Evolutionary conservation across 2,797 vertebrate species (phyloP).

Genomic region (Tarsius wallacei): DNA sequence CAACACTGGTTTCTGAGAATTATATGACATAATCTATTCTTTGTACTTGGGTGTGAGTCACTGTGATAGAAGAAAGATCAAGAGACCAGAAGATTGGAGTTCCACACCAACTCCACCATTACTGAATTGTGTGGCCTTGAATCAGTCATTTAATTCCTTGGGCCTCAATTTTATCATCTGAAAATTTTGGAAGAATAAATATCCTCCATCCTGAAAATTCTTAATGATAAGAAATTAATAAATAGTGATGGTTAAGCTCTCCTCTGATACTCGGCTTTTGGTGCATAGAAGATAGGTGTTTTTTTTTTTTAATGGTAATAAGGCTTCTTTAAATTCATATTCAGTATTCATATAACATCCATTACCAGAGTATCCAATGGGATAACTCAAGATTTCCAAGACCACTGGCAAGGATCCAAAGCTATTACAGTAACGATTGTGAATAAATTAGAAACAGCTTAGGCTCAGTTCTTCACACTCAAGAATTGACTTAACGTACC

Average conservation of each 20-base stretch:
- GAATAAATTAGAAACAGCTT: constrained; percentile 83
- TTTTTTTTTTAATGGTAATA: constrained; percentile 64
- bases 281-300: constrained; percentile 63
- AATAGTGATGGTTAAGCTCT: constrained; percentile 64
- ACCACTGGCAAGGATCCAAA: constrained; percentile 76
- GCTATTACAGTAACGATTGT: constrained; percentile 77
- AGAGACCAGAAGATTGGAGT: background rate
- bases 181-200: constrained; percentile 8
- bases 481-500: constrained; percentile 55
- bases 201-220: constrained; percentile 45
- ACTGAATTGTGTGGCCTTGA: background rate
- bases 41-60: background rate
- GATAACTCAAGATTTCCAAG: constrained; percentile 67
- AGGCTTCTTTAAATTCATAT: constrained; percentile 80
- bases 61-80: background rate
- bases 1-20: background rate
- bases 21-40: background rate
- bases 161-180: constrained; percentile 38
- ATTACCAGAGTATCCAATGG: constrained; percentile 70
- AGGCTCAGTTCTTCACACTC: constrained; percentile 58
- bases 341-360: constrained; percentile 75
- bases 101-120: background rate
- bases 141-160: constrained; percentile 9
- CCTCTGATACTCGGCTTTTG: constrained; percentile 79
- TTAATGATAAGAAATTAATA: constrained; percentile 63